A percentile compares a stretch with the other conserved stretches of the same genome.
phyloP scores from a whole-genome alignment of 1,140 invertebrate species.

The Aleiodes sp. region DNA sequence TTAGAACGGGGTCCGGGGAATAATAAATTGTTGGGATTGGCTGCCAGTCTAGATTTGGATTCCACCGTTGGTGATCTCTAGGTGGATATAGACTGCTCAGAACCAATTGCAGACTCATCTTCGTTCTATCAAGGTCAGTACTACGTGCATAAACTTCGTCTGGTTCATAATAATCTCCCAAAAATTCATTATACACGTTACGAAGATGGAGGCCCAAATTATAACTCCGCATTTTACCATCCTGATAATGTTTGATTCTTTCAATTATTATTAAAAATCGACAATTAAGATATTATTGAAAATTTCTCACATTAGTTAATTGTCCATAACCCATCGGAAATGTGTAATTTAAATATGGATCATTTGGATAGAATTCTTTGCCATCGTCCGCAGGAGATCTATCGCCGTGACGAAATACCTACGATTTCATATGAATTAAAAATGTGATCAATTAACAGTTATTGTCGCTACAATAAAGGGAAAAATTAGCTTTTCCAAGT shows the following conservation, averaged over 20 bases:
- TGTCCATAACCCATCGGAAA: constrained; percentile 74
- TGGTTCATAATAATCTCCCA: constrained; percentile 56
- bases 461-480: too few species aligned
- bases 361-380: constrained; percentile 69
- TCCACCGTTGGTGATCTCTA: constrained; percentile 45
- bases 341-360: constrained; percentile 67
- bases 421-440: too few species aligned
- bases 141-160: constrained; percentile 64
- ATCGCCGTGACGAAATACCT: constrained; percentile 77
- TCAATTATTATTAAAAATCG: background rate
- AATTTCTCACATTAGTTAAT: constrained; percentile 72
- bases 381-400: constrained; percentile 69
- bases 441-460: too few species aligned
- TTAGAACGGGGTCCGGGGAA: background rate
- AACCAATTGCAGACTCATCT: constrained; percentile 62
- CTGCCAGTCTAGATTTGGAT: constrained; percentile 50
- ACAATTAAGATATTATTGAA: background rate
- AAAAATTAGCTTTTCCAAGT: too few species aligned
- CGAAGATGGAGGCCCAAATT: constrained; percentile 60
- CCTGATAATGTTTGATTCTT: constrained; percentile 36
- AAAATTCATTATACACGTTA: constrained; percentile 55
- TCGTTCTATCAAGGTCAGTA: constrained; percentile 69
- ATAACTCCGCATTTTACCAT: constrained; percentile 61
- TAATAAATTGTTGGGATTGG: constrained; percentile 43
- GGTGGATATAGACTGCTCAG: constrained; percentile 56